phyloP scores from a whole-genome alignment of 2,888 invertebrate species.

The Tenodera sinensis region DNA sequence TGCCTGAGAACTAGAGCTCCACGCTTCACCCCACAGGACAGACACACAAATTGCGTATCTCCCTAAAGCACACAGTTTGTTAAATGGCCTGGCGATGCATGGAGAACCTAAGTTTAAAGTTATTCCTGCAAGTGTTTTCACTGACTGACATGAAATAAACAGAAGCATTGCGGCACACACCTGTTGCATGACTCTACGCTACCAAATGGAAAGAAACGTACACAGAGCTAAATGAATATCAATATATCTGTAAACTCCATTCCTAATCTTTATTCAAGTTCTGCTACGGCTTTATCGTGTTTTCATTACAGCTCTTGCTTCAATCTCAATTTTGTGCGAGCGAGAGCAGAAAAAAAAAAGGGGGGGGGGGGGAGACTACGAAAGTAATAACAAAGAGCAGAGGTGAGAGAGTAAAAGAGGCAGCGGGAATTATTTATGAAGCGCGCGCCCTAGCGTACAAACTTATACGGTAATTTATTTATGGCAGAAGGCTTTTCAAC shows the following conservation, averaged over 20 bases:
- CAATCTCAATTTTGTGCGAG: not conserved
- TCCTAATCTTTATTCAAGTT: not conserved
- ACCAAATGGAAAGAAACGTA: not conserved
- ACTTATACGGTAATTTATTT: not conserved
- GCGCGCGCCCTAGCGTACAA: not conserved
- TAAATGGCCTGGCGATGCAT: no score
- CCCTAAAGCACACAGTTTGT: no score
- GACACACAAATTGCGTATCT: no score
- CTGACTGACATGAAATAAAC: no score
- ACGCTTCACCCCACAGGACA: no score
- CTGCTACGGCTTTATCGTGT: not conserved
- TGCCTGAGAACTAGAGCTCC: no score
- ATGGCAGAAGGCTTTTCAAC: not conserved
- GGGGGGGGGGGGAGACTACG: not conserved
- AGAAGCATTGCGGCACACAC: no score
- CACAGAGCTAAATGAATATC: not conserved
- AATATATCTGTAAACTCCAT: not conserved
- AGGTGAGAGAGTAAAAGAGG: not conserved
- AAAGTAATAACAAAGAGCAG: not conserved
- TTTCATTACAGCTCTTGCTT: not conserved
- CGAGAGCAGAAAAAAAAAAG: not conserved
- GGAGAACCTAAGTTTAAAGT: no score
- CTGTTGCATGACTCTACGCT: not conserved
- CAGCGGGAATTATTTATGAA: not conserved
- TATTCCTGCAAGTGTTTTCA: no score